Base-by-base conservation (phyloP, 2,888 invertebrate species). In the Plagodis pulveraria region DNA sequence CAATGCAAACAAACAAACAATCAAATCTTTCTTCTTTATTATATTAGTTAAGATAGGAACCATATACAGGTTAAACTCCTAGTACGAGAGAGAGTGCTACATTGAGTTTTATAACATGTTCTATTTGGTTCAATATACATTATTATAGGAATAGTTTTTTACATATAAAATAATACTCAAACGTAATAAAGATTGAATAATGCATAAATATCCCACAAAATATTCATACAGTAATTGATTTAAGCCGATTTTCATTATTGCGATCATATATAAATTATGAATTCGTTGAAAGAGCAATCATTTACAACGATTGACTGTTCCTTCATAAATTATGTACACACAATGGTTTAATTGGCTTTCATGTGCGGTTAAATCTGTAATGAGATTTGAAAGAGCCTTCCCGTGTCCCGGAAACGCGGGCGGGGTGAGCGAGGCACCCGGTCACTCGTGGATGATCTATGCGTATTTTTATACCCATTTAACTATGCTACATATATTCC, bases 401-500 rank as follows among this genome's bases (percentile, higher is more conserved):
- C 77, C 70, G 68, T 77, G 80, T 79, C 76, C 68, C 73, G 76
- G 74, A 70, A 71, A 70, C 66, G 9, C 32, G 68, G 58, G 59
- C 62, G 55, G 66, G 59, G 11, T 44, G 56, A 49, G 48, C 55
- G n/a, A 67, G 64, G 67, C 63, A 72, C 69, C 79, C 84, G 86
- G 83, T 86, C 86, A 86, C 72, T 84, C 86, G 86, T 81, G 80
- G 69, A 86, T 87, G 87, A 88, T 87, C 76, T 85, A 88, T 83
- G 83, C 65, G 77, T 72, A 75, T 83, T 85, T 87, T 87, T 83
- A 80, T 78, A 81, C 72, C 78, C 81, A 74, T 84, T 83, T 81
- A 78, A 80, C 81, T 82, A 80, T 76, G 77, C 77, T 78, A 76
- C 81, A 74, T 81, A 78, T 77, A 80, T 81, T 78, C 71, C 50